Evolutionary conservation across 2,113 vertebrate genomes (phyloP).

Genomic region (Jacana jacana): DNA sequence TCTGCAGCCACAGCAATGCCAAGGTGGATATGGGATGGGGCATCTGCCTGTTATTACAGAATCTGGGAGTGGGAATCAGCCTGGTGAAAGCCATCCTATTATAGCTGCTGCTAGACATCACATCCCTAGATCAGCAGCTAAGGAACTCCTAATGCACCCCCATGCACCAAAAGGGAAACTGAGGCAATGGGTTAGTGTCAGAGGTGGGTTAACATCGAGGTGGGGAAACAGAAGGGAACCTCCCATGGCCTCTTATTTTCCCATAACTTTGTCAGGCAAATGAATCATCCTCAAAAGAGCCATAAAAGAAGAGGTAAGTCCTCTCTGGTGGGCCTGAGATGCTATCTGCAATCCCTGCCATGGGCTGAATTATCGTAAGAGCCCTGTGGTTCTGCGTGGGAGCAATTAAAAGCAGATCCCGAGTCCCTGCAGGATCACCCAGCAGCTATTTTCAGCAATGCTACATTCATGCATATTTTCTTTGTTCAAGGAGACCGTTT

Average conservation of each 20-base stretch:
- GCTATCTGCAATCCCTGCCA: neutral
- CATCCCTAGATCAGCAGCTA: neutral
- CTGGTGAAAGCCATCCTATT: neutral
- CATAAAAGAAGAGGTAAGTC: neutral
- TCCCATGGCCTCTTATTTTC: neutral
- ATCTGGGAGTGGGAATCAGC: neutral
- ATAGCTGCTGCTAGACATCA: neutral
- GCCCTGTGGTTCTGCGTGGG: neutral
- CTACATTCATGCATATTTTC: neutral
- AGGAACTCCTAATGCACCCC: neutral
- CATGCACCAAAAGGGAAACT: neutral
- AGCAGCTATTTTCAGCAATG: slow-evolving; percentile 8
- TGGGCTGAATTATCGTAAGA: neutral
- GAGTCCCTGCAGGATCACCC: neutral
- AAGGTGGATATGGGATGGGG: neutral
- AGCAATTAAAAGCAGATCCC: slow-evolving; percentile 8
- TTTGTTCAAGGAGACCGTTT: neutral
- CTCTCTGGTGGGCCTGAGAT: neutral
- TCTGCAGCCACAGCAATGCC: fast-evolving
- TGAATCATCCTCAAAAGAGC: neutral
- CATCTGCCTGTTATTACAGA: neutral
- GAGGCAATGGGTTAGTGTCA: neutral
- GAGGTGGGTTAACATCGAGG: neutral
- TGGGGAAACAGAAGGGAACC: neutral
- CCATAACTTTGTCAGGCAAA: neutral